Conservation (phyloP, 2,113 vertebrate species). For the Eolophus roseicapilla region DNA sequence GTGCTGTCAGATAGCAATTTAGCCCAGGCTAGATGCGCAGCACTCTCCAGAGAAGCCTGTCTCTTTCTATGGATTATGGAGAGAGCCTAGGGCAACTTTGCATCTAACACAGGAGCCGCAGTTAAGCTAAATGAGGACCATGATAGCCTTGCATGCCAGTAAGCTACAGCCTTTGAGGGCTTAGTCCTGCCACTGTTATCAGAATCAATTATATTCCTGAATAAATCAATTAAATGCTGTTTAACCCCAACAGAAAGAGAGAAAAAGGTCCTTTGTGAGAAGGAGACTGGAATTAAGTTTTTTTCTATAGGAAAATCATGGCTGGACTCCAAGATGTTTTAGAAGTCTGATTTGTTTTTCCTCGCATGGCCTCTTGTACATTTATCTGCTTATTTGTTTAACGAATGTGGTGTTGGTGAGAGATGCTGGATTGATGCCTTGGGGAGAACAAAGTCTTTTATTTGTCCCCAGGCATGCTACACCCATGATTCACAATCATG, state of each 20-base stretch:
- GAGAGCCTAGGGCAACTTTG: not conserved
- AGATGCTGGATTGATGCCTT: slow-evolving; percentile 24
- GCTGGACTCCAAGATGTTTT: not conserved
- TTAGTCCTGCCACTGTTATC: not conserved
- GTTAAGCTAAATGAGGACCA: not conserved
- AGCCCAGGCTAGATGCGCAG: not conserved
- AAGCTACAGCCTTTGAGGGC: not conserved
- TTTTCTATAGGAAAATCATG: slow-evolving; percentile 32
- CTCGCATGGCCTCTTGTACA: not conserved
- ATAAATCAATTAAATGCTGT: slow-evolving; percentile 44
- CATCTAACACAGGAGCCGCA: not conserved
- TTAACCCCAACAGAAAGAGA: not conserved
- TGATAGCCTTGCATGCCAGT: not conserved
- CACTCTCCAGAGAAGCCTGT: not conserved
- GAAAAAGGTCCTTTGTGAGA: slow-evolving; percentile 17
- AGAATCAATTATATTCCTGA: slow-evolving; percentile 23
- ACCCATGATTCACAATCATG: not conserved
- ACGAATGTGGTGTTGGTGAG: not conserved
- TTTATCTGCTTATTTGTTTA: slow-evolving; percentile 58
- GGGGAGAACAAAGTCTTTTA: not conserved
- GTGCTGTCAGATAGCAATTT: not conserved
- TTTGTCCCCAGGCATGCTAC: slow-evolving; percentile 11
- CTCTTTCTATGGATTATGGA: not conserved
- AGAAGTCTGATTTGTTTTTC: slow-evolving; percentile 24
- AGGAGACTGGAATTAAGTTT: not conserved